A percentile compares a stretch with the other conserved stretches of the same genome.
Conservation (phyloP, 2,888 invertebrate genomes). For the Stenchaetothrips biformis region DNA sequence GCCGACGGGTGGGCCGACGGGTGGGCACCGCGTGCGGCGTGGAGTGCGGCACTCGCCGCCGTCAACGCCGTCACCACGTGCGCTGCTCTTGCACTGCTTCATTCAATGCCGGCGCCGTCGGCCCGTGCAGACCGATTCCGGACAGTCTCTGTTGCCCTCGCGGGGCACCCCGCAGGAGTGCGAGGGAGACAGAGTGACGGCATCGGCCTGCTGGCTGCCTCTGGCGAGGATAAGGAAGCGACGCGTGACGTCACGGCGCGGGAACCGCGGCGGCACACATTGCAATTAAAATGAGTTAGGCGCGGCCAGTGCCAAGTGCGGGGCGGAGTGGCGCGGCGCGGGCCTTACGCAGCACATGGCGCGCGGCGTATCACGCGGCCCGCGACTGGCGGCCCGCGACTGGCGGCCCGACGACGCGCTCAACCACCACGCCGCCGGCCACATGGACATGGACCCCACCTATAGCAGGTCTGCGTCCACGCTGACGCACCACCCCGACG, state of each 20-base stretch:
- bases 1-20: neutral
- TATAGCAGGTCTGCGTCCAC: too few species aligned
- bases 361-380: neutral
- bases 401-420: neutral
- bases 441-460: neutral
- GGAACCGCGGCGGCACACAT: neutral
- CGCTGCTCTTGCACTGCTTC: too few species aligned
- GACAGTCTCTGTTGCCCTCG: neutral
- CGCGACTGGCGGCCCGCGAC: neutral
- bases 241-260: neutral
- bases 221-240: slow-evolving; percentile 7
- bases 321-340: neutral
- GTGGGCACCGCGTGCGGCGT: neutral
- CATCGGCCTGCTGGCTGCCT: neutral
- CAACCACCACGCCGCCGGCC: neutral
- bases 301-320: neutral
- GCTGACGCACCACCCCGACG: too few species aligned
- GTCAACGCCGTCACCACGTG: too few species aligned
- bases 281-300: slow-evolving; percentile 17
- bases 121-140: neutral
- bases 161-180: neutral
- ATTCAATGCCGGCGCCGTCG: too few species aligned
- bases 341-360: too few species aligned
- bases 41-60: neutral
- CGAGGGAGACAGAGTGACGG: neutral